phyloP scores from a whole-genome alignment of 2,888 invertebrate genomes.

The Lithophane socia region DNA sequence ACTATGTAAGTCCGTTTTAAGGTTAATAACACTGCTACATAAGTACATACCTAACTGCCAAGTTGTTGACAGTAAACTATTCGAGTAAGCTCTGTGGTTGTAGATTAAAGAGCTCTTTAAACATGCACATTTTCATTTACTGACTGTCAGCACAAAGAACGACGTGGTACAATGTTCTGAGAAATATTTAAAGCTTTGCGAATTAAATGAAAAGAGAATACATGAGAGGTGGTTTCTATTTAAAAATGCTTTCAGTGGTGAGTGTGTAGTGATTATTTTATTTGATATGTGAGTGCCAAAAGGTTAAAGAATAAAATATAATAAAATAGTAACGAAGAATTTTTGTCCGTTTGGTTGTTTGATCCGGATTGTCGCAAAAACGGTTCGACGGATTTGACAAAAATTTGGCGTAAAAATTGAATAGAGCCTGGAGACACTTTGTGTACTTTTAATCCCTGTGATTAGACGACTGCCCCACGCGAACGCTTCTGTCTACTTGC shows the following conservation, averaged over 20 bases:
- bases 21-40: background rate
- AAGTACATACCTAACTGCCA: background rate
- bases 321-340: too few relatives aligned
- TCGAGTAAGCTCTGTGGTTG: slow-evolving; percentile 40
- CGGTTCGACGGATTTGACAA: too few relatives aligned
- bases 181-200: slow-evolving; percentile 31
- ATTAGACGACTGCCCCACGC: too few relatives aligned
- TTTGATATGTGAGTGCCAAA: background rate
- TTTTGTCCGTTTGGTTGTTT: too few relatives aligned
- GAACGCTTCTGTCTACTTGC: too few relatives aligned
- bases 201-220: slow-evolving; percentile 16
- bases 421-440: too few relatives aligned
- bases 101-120: slow-evolving; percentile 49
- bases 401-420: too few relatives aligned
- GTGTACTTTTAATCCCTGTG: too few relatives aligned
- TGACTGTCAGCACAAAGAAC: slow-evolving; percentile 33
- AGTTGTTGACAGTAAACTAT: slow-evolving; percentile 46
- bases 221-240: slow-evolving; percentile 5
- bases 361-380: too few relatives aligned
- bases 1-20: too few relatives aligned
- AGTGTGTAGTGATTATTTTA: background rate
- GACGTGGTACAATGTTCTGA: slow-evolving; percentile 21
- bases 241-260: slow-evolving; percentile 1
- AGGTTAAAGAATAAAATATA: background rate
- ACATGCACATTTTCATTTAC: slow-evolving; percentile 52